These are phyloP conservation scores for Grammomys surdaster DNA, from an alignment of 2,113 vertebrate genomes.

Conservation along the genomic window DNA sequence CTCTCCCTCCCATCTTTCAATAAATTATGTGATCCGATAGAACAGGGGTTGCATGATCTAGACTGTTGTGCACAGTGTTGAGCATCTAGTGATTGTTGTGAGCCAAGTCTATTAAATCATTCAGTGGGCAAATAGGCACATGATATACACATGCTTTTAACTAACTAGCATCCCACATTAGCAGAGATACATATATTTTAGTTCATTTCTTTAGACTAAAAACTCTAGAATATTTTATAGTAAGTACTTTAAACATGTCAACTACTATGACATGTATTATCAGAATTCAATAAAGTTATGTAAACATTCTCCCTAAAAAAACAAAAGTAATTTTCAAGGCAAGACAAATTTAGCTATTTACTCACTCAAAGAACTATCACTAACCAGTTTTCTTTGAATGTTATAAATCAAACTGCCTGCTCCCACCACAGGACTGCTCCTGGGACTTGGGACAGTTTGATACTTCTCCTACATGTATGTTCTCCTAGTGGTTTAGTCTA, in stretches of 20 bases:
- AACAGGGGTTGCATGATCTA: not conserved
- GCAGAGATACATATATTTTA: constrained; percentile 13
- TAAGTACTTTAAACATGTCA: not conserved
- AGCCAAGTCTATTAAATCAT: not conserved
- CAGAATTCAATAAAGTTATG: constrained; percentile 25
- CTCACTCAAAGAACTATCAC: not conserved
- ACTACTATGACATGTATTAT: not conserved
- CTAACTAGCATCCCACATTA: not conserved
- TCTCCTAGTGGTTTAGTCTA: not conserved
- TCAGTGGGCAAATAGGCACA: not conserved
- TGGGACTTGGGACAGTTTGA: not conserved
- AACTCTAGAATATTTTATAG: not conserved
- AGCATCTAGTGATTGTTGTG: not conserved
- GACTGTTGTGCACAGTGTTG: not conserved
- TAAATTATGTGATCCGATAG: not conserved
- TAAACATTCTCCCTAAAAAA: not conserved
- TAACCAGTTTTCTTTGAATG: not conserved
- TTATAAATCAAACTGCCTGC: not conserved
- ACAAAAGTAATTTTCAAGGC: not conserved
- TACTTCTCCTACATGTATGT: not conserved
- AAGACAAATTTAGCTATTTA: not conserved
- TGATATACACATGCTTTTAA: not conserved
- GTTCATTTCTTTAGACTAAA: constrained; percentile 3
- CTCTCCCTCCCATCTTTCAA: not conserved
- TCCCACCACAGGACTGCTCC: not conserved